Evolutionary conservation across 2,797 vertebrate genomes (phyloP).

Genomic region (Crocodylus rhombifer): DNA sequence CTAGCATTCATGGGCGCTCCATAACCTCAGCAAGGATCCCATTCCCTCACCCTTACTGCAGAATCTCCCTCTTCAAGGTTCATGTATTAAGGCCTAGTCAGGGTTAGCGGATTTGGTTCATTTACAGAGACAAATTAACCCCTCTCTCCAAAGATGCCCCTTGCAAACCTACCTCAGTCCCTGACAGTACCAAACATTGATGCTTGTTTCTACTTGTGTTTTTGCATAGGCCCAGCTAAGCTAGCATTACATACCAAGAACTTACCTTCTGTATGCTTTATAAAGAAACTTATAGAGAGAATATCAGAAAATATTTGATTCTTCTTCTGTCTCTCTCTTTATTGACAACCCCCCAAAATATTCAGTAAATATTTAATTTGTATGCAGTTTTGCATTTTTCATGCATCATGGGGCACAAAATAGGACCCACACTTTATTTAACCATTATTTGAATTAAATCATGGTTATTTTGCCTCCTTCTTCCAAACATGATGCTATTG

Average conservation of each 20-base stretch:
- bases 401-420: not conserved
- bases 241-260: not conserved
- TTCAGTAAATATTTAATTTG: not conserved
- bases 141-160: not conserved
- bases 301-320: not conserved
- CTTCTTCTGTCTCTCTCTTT: not conserved
- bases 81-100: not conserved
- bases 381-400: not conserved
- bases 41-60: not conserved
- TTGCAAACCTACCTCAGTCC: not conserved
- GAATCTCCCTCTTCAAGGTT: not conserved
- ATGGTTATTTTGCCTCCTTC: not conserved
- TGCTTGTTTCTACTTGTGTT: not conserved
- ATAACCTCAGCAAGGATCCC: not conserved
- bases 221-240: not conserved
- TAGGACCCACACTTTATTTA: not conserved
- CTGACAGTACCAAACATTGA: not conserved
- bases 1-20: not conserved
- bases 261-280: not conserved
- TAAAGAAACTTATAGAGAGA: not conserved
- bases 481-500: not conserved
- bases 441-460: not conserved
- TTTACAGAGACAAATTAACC: not conserved
- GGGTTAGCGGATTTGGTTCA: not conserved
- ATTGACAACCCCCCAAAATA: not conserved